Conservation (phyloP, 2,113 vertebrate species). For the Cathartes aura region DNA sequence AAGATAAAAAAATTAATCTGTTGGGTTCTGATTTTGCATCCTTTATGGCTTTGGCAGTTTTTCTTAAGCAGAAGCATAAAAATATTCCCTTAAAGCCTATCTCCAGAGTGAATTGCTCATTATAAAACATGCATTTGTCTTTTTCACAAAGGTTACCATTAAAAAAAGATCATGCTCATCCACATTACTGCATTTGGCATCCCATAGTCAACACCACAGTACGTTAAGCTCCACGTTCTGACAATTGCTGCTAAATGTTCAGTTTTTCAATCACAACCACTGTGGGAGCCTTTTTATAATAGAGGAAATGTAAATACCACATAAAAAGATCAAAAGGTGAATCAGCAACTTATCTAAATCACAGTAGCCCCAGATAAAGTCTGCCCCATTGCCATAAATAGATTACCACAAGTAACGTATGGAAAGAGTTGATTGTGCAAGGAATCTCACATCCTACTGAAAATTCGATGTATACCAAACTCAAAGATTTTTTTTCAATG, state of each 20-base stretch:
- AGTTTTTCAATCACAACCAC: neutral
- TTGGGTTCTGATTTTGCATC: neutral
- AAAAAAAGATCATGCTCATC: neutral
- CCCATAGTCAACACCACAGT: neutral
- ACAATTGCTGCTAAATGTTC: neutral
- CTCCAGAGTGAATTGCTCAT: neutral
- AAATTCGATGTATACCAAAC: neutral
- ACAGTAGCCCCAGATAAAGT: neutral
- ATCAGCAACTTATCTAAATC: conserved; percentile 34
- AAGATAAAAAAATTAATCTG: neutral
- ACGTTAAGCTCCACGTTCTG: neutral
- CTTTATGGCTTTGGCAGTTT: neutral
- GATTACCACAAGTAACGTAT: neutral
- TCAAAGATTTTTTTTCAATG: neutral
- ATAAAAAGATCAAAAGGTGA: conserved; percentile 33
- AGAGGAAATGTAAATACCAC: neutral
- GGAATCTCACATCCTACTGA: neutral
- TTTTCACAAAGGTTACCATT: neutral
- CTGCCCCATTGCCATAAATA: neutral
- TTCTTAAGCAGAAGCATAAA: neutral
- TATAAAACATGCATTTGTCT: neutral
- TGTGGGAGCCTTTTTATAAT: neutral
- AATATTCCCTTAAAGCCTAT: neutral
- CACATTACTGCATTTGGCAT: neutral
- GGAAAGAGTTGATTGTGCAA: neutral